phyloP scores from a whole-genome alignment of 37 sponge, comb jelly and placozoan species.

The Halichondria panicea region DNA sequence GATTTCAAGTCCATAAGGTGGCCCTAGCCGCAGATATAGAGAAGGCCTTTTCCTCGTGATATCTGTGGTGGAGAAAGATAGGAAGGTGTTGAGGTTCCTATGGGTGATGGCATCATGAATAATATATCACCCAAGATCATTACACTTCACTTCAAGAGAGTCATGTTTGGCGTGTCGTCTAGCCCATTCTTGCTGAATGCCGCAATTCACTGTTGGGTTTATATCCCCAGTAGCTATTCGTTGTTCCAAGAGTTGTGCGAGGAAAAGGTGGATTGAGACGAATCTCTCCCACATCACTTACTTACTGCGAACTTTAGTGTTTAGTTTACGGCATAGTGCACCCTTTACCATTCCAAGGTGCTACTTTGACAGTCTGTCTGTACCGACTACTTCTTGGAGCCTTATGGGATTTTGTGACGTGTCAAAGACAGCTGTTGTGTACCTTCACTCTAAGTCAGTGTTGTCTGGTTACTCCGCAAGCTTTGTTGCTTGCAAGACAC shows the following conservation, averaged over 20 bases:
- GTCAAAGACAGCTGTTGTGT: conserved; percentile 17
- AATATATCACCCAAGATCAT: too few relatives aligned
- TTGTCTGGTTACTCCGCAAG: background rate
- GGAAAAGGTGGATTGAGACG: background rate
- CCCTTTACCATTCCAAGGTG: conserved; percentile 15
- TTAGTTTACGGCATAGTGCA: background rate
- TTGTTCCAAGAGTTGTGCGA: conserved; percentile 8
- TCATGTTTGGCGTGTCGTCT: too few relatives aligned
- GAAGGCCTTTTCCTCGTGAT: too few relatives aligned
- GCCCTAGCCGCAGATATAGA: too few relatives aligned
- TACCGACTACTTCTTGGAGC: background rate
- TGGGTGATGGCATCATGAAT: background rate
- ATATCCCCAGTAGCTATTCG: conserved; percentile 1
- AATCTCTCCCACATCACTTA: background rate
- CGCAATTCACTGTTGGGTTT: background rate
- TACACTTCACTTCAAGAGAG: too few relatives aligned
- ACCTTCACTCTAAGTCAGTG: background rate
- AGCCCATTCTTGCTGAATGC: too few relatives aligned
- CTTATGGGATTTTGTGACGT: conserved; percentile 41
- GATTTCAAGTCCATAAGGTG: too few relatives aligned
- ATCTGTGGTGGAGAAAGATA: too few relatives aligned
- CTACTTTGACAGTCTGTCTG: background rate
- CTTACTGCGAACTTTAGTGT: background rate
- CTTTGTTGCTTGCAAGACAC: conserved; percentile 12
- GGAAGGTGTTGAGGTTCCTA: too few relatives aligned